Conservation (phyloP, 2,888 invertebrate genomes). For the Tanytarsus gracilentus region DNA sequence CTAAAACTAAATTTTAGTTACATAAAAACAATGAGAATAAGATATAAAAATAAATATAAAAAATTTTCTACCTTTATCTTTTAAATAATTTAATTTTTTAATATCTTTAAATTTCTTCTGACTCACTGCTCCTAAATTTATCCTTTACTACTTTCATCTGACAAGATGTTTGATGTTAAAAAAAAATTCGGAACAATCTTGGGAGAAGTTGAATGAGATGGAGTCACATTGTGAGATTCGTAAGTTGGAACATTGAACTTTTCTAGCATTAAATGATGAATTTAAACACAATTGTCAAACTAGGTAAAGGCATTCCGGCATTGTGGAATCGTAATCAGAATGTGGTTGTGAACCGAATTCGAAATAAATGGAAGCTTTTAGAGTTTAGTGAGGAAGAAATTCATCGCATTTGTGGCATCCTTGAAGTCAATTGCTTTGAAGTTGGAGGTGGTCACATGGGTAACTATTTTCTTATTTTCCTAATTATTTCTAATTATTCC, state of each 20-base stretch:
- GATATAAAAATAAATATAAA: too few relatives aligned
- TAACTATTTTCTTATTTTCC: too few relatives aligned
- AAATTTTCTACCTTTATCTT: too few relatives aligned
- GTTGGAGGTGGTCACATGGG: conserved; percentile 67
- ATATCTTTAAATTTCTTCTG: too few relatives aligned
- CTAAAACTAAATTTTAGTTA: too few relatives aligned
- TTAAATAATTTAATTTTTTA: too few relatives aligned
- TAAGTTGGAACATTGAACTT: not conserved
- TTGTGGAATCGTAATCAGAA: conserved; percentile 60
- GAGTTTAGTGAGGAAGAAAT: conserved; percentile 54
- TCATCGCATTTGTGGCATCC: conserved; percentile 64
- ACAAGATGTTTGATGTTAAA: conserved; percentile 56
- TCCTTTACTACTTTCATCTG: conserved; percentile 39
- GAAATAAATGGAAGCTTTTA: conserved; percentile 50
- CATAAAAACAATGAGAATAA: too few relatives aligned
- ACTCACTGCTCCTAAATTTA: conserved; percentile 36
- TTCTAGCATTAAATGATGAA: not conserved
- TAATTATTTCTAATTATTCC: too few relatives aligned
- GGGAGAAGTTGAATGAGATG: conserved; percentile 52
- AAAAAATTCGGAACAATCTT: conserved; percentile 47
- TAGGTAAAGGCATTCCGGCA: conserved; percentile 49
- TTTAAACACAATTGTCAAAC: conserved; percentile 32
- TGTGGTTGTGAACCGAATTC: conserved; percentile 54
- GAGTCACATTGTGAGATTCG: conserved; percentile 57
- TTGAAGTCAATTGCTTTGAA: conserved; percentile 54